A percentile compares a stretch with the other conserved stretches of the same genome.
Conservation (phyloP, 1,140 invertebrate genomes). For the Pararge aegeria region DNA sequence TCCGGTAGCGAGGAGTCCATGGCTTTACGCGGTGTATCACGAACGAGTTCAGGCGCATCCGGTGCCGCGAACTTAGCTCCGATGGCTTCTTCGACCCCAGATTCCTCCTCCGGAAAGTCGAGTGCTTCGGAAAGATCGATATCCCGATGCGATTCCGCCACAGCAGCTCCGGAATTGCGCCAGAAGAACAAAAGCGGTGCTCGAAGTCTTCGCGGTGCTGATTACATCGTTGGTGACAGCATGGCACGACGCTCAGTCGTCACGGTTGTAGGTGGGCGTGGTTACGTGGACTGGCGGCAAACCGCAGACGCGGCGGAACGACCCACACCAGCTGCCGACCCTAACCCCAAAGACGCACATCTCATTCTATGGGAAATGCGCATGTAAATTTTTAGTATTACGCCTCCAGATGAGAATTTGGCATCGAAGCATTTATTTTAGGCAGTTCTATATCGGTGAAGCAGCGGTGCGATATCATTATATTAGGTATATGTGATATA, state of each 20-base stretch:
- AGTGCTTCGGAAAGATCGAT: conserved; percentile 63
- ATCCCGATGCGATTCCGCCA: conserved; percentile 61
- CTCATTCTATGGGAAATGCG: conserved; percentile 95
- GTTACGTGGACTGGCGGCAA: conserved; percentile 91
- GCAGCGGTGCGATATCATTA: no score
- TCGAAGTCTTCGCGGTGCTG: conserved; percentile 60
- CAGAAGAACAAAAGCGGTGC: conserved; percentile 51
- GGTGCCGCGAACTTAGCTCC: conserved; percentile 74
- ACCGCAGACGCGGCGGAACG: conserved; percentile 81
- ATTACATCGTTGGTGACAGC: conserved; percentile 72
- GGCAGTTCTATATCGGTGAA: no score
- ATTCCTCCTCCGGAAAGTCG: conserved; percentile 56
- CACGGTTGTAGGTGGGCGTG: conserved; percentile 92
- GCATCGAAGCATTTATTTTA: not conserved
- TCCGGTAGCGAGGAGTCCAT: conserved; percentile 91
- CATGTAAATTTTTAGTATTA: conserved; percentile 80
- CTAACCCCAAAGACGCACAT: conserved; percentile 86
- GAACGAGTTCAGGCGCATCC: conserved; percentile 87
- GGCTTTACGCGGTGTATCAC: conserved; percentile 84
- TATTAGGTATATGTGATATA: no score
- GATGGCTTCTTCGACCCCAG: conserved; percentile 54
- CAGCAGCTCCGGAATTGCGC: conserved; percentile 36
- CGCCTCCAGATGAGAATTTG: not conserved
- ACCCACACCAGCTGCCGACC: conserved; percentile 64
- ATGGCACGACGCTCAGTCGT: conserved; percentile 87